Conservation (phyloP, 2,113 vertebrate genomes). For the Elachura formosa region DNA sequence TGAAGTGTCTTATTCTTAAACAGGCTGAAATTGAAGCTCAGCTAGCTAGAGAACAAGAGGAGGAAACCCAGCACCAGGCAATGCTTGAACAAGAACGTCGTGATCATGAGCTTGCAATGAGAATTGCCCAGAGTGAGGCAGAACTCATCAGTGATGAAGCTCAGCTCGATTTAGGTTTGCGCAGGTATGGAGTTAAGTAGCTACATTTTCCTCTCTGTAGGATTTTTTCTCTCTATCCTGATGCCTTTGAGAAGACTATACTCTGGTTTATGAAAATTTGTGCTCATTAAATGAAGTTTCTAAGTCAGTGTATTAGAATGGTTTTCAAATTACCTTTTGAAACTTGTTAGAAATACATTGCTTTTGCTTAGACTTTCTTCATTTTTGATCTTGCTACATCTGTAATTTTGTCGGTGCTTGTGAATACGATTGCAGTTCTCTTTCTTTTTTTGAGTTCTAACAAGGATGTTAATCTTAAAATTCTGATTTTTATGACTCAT, state of each 20-base stretch:
- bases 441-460: not conserved
- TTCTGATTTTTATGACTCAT: not conserved
- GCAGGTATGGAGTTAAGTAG: slow-evolving; percentile 76
- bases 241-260: not conserved
- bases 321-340: not conserved
- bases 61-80: slow-evolving; percentile 81
- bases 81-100: slow-evolving; percentile 91
- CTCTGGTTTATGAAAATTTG: not conserved
- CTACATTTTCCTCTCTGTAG: not conserved
- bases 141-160: slow-evolving; percentile 92
- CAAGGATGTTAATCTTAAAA: not conserved
- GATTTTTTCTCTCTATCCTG: not conserved
- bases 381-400: not conserved
- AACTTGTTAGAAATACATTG: not conserved
- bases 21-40: slow-evolving; percentile 91
- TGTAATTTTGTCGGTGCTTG: not conserved
- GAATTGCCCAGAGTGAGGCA: slow-evolving; percentile 90
- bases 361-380: not conserved
- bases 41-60: slow-evolving; percentile 83
- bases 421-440: not conserved
- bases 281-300: not conserved
- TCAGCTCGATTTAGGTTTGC: slow-evolving; percentile 73
- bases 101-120: slow-evolving; percentile 90
- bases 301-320: not conserved
- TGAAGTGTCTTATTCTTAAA: not conserved